A percentile compares a stretch with the other conserved stretches of the same genome.
phyloP scores from a whole-genome alignment of 2,888 invertebrate genomes.

The Neoscelio sp. region DNA sequence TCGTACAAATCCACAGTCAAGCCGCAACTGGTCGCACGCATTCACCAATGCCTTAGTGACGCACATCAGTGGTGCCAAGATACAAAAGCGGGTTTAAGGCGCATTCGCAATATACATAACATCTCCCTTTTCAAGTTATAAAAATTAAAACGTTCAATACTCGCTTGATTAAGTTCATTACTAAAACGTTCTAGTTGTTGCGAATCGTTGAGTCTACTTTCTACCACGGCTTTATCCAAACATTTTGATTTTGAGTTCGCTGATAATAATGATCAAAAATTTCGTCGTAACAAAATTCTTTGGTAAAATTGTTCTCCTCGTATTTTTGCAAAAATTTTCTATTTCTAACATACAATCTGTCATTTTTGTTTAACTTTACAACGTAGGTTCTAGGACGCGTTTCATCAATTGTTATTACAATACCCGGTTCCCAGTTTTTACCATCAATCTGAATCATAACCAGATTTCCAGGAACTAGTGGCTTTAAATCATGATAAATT shows the following conservation, averaged over 20 bases:
- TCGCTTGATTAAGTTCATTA: background rate
- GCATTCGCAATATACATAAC: too few relatives aligned
- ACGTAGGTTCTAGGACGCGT: background rate
- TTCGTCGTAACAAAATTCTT: background rate
- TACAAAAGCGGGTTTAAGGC: too few relatives aligned
- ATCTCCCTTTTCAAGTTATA: too few relatives aligned
- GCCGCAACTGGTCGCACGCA: too few relatives aligned
- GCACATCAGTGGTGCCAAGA: too few relatives aligned
- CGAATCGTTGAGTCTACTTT: too few relatives aligned
- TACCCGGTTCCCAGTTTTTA: slow-evolving; percentile 15
- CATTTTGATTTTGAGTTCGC: background rate
- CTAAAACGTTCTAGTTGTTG: background rate
- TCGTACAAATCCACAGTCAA: too few relatives aligned
- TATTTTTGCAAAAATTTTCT: slow-evolving; percentile 28
- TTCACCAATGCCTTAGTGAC: too few relatives aligned
- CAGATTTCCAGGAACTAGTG: background rate
- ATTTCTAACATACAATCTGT: slow-evolving; percentile 8
- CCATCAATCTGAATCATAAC: background rate
- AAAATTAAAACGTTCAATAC: background rate
- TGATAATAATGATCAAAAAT: slow-evolving; percentile 10
- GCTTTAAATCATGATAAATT: slow-evolving; percentile 4
- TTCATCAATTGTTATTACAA: slow-evolving; percentile 1
- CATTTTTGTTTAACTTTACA: slow-evolving; percentile 1
- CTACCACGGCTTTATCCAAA: background rate
- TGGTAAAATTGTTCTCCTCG: background rate